Evolutionary conservation across 2,888 invertebrate species (phyloP), one percentile per base, ranked within the genome.

Genomic region (Hydrotaea diabolus): DNA sequence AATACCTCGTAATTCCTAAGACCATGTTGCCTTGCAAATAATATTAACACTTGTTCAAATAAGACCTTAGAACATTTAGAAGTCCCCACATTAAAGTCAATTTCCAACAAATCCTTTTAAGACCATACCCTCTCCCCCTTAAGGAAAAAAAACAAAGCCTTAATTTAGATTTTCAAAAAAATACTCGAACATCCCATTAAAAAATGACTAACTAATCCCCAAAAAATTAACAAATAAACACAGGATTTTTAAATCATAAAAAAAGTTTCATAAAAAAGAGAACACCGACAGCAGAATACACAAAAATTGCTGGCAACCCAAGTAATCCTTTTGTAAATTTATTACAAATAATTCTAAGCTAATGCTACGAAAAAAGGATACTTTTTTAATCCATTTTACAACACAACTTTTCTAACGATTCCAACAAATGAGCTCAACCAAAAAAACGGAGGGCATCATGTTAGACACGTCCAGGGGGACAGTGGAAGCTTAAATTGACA

Each of bases 271-370:
- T 59, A 43, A 39, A 80, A 71, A 7, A n/a, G n/a, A n/a, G 17
- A 43, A 31, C n/a, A n/a, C n/a, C n/a, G n/a, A n/a, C n/a, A 21
- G 21, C 53, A 9, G 15, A 39, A 31, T 31, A 31, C 31, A 64
- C n/a, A 71, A 76, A 23, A 53, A 26, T 17, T 53, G 71, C 36
- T 53, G 66, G 46, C 87, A 89, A 91, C 91, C 91, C 89, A 88
- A 90, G 89, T 92, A 92, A 92, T 91, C 92, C 91, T 89, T 91
- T 90, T 91, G 90, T 91, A 92, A 91, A 90, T 88, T 88, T 89
- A 86, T 87, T 62, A 79, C 17, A 66, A 87, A 87, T 88, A 87
- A 86, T 85, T 17, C 66, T 62, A 39, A 23, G 26, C 71, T 49
- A 86, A 83, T 49, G 46, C 36, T 49, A 23, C 31, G 57, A 59